These are phyloP conservation scores for Nysson spinosus DNA, from an alignment of 2,888 invertebrate genomes.

Conservation along the genomic window DNA sequence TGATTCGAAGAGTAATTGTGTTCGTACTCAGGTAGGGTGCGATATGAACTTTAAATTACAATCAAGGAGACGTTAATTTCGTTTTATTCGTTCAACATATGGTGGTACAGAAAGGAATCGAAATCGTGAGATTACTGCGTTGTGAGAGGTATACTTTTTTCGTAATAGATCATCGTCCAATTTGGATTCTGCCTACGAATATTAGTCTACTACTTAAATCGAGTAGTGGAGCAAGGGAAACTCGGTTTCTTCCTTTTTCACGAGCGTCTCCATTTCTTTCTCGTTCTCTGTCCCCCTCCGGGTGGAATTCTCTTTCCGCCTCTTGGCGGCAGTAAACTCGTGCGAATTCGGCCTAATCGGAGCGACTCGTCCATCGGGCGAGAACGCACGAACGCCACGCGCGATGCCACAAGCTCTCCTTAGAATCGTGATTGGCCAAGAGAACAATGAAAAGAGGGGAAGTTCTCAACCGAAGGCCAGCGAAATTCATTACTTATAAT, in stretches of 20 bases:
- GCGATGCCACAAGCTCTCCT: conserved; percentile 45
- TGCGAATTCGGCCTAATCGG: conserved; percentile 47
- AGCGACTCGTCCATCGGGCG: conserved; percentile 38
- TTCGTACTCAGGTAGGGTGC: too few relatives aligned
- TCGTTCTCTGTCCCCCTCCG: background rate
- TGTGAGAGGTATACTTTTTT: too few relatives aligned
- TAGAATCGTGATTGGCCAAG: conserved; percentile 43
- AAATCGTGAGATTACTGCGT: too few relatives aligned
- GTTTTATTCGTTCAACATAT: too few relatives aligned
- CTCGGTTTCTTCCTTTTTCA: conserved; percentile 9
- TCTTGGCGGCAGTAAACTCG: conserved; percentile 35
- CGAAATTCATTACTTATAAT: conserved; percentile 36
- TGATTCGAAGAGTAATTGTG: too few relatives aligned
- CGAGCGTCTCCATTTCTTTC: background rate
- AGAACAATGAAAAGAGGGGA: conserved; percentile 27
- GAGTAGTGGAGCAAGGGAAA: conserved; percentile 6
- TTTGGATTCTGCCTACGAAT: too few relatives aligned
- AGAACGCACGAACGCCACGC: conserved; percentile 50
- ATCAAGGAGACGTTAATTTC: too few relatives aligned
- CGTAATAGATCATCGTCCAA: too few relatives aligned
- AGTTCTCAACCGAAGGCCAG: conserved; percentile 26
- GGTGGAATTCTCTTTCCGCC: background rate
- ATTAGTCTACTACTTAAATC: too few relatives aligned
- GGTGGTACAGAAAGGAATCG: too few relatives aligned
- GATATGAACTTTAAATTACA: too few relatives aligned